Conservation (phyloP, 2,113 vertebrate genomes). For the Sporophila hypoxantha region DNA sequence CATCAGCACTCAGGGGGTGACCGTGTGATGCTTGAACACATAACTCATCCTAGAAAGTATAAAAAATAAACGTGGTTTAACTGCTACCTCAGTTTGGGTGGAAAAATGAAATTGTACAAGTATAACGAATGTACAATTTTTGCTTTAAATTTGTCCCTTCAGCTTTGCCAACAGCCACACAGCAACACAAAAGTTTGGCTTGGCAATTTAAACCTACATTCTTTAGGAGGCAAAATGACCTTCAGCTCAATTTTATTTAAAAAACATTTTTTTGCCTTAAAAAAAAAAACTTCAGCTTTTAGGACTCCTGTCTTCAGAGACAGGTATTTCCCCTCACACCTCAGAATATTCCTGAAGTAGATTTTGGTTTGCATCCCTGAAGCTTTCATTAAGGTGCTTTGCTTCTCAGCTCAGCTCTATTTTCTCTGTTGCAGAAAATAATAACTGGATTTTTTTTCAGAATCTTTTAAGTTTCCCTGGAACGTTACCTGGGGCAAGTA, state of each 20-base stretch:
- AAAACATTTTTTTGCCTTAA: rapidly evolving
- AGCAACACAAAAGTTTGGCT: not conserved
- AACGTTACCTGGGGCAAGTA: conserved; percentile 68
- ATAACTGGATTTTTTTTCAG: not conserved
- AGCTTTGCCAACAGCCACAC: not conserved
- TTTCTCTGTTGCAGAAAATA: not conserved
- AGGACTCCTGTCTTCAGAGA: not conserved
- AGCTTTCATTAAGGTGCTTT: not conserved
- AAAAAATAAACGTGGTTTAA: not conserved
- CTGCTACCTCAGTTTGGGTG: not conserved
- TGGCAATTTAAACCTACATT: not conserved
- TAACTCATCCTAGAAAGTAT: not conserved
- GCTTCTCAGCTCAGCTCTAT: not conserved
- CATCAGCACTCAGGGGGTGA: not conserved
- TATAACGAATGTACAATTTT: not conserved
- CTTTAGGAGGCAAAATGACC: not conserved
- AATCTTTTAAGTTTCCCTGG: not conserved
- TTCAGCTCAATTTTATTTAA: not conserved
- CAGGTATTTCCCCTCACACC: not conserved
- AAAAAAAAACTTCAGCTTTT: not conserved
- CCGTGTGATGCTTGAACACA: not conserved
- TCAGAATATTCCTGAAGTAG: not conserved
- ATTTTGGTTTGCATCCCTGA: not conserved
- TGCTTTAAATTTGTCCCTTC: not conserved
- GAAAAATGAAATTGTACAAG: not conserved